Evolutionary conservation across 2,888 invertebrate species (phyloP).

Genomic region (Orthosia cruda): DNA sequence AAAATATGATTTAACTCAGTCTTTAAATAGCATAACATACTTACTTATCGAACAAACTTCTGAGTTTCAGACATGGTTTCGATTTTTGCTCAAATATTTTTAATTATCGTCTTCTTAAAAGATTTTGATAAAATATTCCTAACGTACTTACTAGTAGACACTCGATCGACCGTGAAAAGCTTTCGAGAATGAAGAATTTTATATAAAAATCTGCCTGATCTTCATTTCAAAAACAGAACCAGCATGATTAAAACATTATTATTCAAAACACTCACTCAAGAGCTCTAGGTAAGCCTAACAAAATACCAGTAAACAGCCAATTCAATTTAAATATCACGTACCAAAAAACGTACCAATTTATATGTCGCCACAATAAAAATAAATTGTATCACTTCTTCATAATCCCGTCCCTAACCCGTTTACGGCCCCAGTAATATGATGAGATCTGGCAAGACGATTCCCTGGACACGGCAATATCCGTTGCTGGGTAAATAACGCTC

Average conservation of each 20-base stretch:
- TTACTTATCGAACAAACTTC: too few relatives aligned
- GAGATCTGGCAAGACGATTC: conserved; percentile 77
- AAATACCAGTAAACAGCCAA: conserved; percentile 42
- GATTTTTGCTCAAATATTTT: too few relatives aligned
- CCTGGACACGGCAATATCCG: conserved; percentile 81
- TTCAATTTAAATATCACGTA: conserved; percentile 64
- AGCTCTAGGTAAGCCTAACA: conserved; percentile 15
- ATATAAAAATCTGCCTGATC: not conserved
- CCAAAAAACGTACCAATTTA: conserved; percentile 61
- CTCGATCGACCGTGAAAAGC: too few relatives aligned
- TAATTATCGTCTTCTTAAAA: not conserved
- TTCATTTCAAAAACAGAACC: not conserved
- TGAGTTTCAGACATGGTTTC: too few relatives aligned
- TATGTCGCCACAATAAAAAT: conserved; percentile 68
- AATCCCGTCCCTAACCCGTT: conserved; percentile 74
- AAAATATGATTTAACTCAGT: too few relatives aligned
- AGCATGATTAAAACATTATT: conserved; percentile 20
- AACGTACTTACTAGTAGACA: not conserved
- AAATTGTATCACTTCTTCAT: conserved; percentile 69
- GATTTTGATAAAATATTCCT: not conserved
- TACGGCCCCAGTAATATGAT: conserved; percentile 76
- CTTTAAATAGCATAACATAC: too few relatives aligned
- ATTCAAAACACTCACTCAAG: conserved; percentile 38
- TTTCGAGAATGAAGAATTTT: not conserved
- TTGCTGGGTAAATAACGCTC: conserved; percentile 78